Conservation (phyloP, 2,888 invertebrate genomes). For the Adelphocoris suturalis region DNA sequence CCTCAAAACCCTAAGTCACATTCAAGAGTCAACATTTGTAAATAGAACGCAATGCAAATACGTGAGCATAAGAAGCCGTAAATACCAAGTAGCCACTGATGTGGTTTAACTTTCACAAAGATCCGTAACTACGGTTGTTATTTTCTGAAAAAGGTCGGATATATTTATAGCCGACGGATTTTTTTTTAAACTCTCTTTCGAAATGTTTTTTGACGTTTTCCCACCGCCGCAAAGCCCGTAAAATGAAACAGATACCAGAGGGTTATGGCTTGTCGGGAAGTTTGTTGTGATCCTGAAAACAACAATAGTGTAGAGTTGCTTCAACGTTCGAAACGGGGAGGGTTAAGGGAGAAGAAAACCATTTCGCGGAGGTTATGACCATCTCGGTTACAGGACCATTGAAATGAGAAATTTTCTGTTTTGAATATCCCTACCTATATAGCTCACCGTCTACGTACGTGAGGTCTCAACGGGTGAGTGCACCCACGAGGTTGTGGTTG, state of each 20-base stretch:
- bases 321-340: background rate
- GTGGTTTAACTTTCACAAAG: background rate
- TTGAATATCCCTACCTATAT: conserved; percentile 6
- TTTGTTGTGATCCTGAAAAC: background rate
- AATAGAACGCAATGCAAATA: background rate
- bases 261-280: background rate
- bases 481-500: background rate
- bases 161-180: background rate
- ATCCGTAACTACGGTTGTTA: background rate
- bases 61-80: background rate
- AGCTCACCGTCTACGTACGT: background rate
- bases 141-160: background rate
- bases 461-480: background rate
- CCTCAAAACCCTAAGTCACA: no score
- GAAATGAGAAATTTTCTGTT: background rate
- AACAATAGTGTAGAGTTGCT: background rate
- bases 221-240: background rate
- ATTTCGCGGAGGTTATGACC: background rate
- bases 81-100: background rate
- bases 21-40: background rate
- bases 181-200: background rate
- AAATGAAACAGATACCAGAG: conserved; percentile 12
- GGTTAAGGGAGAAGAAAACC: background rate
- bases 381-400: conserved; percentile 15
- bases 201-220: background rate